Conservation (phyloP, 2,797 vertebrate genomes). For the Trematocara caparti region DNA sequence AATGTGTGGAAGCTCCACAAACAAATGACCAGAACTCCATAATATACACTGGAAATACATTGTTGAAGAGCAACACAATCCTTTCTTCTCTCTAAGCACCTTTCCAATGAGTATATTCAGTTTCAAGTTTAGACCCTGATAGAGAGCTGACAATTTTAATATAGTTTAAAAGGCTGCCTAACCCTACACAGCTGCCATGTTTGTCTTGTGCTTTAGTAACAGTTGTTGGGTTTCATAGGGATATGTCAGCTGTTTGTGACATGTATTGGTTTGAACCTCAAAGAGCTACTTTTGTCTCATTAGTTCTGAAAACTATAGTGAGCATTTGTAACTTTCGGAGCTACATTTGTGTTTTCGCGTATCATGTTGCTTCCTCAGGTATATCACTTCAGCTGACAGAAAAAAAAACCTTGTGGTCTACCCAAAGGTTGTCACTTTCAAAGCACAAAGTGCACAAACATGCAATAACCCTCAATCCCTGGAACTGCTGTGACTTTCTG, state of each 20-base stretch:
- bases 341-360: conserved; percentile 21
- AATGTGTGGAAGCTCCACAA: not conserved
- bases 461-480: conserved; percentile 36
- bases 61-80: not conserved
- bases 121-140: not conserved
- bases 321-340: not conserved
- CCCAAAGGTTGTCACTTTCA: conserved; percentile 56
- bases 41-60: not conserved
- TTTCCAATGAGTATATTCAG: not conserved
- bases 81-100: not conserved
- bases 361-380: conserved; percentile 28
- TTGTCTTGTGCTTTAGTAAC: not conserved
- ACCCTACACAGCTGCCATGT: not conserved
- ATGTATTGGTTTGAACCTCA: conserved; percentile 17
- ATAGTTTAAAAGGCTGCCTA: not conserved
- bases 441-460: conserved; percentile 35
- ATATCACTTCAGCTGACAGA: conserved; percentile 7
- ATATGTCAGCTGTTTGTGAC: conserved; percentile 2
- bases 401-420: conserved; percentile 32
- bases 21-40: not conserved
- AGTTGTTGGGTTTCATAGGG: not conserved
- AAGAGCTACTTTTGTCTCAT: conserved; percentile 40
- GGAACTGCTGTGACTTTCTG: conserved; percentile 27
- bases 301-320: conserved; percentile 11
- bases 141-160: not conserved